Evolutionary conservation across 2,888 invertebrate species (phyloP).

Genomic region (Hymenopus coronatus): DNA sequence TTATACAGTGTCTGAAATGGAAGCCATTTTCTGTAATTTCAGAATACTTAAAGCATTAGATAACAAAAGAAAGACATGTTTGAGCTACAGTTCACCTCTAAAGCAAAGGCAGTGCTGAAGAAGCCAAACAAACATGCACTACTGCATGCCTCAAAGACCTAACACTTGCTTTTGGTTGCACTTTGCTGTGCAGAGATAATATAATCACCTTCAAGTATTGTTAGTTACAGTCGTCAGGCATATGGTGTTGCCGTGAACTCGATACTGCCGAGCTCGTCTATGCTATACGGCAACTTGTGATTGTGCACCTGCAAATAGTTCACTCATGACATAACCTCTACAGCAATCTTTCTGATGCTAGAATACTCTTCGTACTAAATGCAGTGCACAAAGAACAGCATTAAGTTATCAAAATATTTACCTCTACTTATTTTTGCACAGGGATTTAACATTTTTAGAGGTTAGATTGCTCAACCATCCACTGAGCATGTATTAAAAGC

Average conservation of each 20-base stretch:
- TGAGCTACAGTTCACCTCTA: background rate
- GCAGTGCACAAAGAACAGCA: too few relatives aligned
- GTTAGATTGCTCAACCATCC: background rate
- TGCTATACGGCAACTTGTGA: conserved; percentile 54
- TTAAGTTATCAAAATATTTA: too few relatives aligned
- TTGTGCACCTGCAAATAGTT: conserved; percentile 30
- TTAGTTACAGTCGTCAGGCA: conserved; percentile 37
- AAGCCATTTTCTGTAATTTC: too few relatives aligned
- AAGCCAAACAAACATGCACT: background rate
- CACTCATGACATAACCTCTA: background rate
- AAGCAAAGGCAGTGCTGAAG: background rate
- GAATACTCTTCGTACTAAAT: too few relatives aligned
- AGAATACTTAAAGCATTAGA: too few relatives aligned
- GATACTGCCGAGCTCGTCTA: conserved; percentile 60
- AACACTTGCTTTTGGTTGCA: background rate
- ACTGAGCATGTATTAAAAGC: background rate
- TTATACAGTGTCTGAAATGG: too few relatives aligned
- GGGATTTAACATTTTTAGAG: too few relatives aligned
- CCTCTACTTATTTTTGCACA: too few relatives aligned
- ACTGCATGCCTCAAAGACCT: background rate
- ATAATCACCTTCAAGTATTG: conserved; percentile 25
- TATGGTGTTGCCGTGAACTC: conserved; percentile 48
- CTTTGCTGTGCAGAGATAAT: background rate
- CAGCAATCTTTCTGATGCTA: background rate
- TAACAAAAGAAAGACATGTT: too few relatives aligned